Percentiles rank a stretch among this genome's conserved stretches.
Evolutionary conservation across 2,888 invertebrate species (phyloP).

Genomic region (Ormyrus rosae): DNA sequence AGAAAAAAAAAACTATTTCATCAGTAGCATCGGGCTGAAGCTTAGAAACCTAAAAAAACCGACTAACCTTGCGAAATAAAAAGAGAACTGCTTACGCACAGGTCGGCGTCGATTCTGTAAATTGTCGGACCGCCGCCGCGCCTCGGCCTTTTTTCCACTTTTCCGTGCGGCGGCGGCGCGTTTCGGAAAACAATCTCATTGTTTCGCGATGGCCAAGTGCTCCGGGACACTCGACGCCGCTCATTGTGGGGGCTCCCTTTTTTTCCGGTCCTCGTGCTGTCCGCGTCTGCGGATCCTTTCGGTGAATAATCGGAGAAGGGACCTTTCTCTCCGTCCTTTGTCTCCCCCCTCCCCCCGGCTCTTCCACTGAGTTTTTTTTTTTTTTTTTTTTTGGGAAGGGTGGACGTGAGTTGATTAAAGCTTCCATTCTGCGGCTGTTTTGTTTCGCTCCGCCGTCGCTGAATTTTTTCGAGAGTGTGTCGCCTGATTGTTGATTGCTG

Average conservation of each 20-base stretch:
- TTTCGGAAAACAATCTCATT: conserved; percentile 56
- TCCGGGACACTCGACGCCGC: conserved; percentile 32
- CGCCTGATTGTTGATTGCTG: conserved; percentile 21
- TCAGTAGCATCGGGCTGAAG: too few relatives aligned
- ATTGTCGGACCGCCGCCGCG: too few relatives aligned
- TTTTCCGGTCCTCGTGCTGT: not conserved
- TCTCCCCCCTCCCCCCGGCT: too few relatives aligned
- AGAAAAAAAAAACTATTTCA: too few relatives aligned
- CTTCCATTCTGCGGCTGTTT: conserved; percentile 24
- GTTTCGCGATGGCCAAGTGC: conserved; percentile 54
- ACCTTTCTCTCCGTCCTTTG: not conserved
- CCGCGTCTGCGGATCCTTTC: conserved; percentile 40
- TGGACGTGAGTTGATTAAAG: conserved; percentile 47
- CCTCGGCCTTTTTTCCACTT: too few relatives aligned
- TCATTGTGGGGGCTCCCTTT: conserved; percentile 43
- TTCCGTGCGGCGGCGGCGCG: not conserved
- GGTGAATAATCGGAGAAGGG: conserved; percentile 51
- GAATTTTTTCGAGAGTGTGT: too few relatives aligned
- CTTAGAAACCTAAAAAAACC: too few relatives aligned
- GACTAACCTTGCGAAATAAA: too few relatives aligned
- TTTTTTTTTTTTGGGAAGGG: not conserved
- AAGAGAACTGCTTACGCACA: too few relatives aligned
- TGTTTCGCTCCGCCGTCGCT: not conserved
- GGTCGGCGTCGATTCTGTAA: conserved; percentile 8
- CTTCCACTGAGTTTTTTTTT: too few relatives aligned